Conservation (phyloP, 23 tunicate species). For the Trididemnum nubilum region DNA sequence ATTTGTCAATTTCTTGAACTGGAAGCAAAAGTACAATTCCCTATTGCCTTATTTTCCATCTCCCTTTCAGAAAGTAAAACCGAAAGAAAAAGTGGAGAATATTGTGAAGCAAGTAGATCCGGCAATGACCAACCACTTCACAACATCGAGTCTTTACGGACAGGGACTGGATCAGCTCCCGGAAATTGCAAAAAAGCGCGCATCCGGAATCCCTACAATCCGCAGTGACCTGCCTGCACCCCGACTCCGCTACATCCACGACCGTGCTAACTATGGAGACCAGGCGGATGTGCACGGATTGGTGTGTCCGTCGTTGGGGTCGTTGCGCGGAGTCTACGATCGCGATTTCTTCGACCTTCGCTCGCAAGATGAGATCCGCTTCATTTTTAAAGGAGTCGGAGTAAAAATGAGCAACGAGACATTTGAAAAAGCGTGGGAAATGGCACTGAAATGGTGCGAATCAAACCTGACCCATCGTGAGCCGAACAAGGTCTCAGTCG, state of each 20-base stretch:
- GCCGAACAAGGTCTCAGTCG: constrained; percentile 61
- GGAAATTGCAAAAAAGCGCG: constrained; percentile 5
- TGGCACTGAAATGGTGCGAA: constrained; percentile 46
- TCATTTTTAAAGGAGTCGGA: constrained; percentile 38
- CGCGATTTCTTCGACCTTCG: constrained; percentile 80
- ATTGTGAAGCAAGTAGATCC: constrained; percentile 77
- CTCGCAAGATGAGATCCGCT: constrained; percentile 60
- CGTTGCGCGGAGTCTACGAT: constrained; percentile 71
- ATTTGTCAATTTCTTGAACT: constrained; percentile 91
- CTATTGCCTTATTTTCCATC: background rate
- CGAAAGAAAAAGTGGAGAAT: constrained; percentile 26
- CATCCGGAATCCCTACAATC: constrained; percentile 86
- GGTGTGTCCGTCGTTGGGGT: constrained; percentile 69
- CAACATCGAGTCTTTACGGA: constrained; percentile 71
- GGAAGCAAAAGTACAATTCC: constrained; percentile 68
- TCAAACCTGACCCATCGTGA: background rate
- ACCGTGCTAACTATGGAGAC: constrained; percentile 83
- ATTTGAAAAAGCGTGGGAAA: constrained; percentile 67
- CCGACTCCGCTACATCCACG: constrained; percentile 69
- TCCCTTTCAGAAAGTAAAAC: background rate
- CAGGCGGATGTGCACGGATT: constrained; percentile 77
- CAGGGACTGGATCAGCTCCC: constrained; percentile 34
- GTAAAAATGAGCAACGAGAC: constrained; percentile 51
- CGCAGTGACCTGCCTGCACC: constrained; percentile 88
- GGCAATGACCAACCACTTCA: constrained; percentile 73